Base-by-base conservation (phyloP, 2,888 invertebrate species). In the Ophion obscuratus region DNA sequence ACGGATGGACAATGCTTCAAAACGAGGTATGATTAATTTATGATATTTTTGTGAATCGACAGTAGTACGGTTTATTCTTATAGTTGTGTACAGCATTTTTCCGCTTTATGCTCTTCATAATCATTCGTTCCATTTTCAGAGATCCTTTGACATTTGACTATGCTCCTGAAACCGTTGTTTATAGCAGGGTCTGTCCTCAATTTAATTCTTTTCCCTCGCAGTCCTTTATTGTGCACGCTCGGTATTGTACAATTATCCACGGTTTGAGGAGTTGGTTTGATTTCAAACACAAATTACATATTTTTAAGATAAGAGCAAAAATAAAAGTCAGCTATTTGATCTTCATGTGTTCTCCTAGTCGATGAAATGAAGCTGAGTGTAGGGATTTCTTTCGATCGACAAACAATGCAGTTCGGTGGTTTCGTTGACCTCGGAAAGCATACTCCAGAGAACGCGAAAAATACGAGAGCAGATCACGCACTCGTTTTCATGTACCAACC, bases 341-440 rank as follows among this genome's bases (percentile, higher is more conserved):
- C 59, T 62, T 62, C 73, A 87, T 84, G 86, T 67, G 61, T 75
- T 53, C 44, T 91, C 1, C 64, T 89, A 6, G 53, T 88, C 11
- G 90, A 90, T 73, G 89, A 90, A 57, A 89, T 90, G 86, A 84
- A 86, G 67, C 24, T 90, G 14, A 81, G 81, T 27, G 83, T 87
- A 78, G 68, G 53, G 31, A 67, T 90, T 17, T 36, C 61, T 57
- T 87, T 89, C 71, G 84, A 91, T 59, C 79, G 53, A 3, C 62
- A 64, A 31, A 64, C 62, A 0, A 64, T 40, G 40, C 40, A 40
- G 40, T 40, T 40, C 40, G 40, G 40, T 40, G 9, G 40, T 40
- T 40, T 40, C 40, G 40, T 40, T 40, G 40, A 40, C 40, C 40
- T 40, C 40, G 40, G 40, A 40, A 3, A 64, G 31, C 6, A 31